phyloP scores from a whole-genome alignment of 2,113 vertebrate genomes.

The Rhinoptilus africanus region DNA sequence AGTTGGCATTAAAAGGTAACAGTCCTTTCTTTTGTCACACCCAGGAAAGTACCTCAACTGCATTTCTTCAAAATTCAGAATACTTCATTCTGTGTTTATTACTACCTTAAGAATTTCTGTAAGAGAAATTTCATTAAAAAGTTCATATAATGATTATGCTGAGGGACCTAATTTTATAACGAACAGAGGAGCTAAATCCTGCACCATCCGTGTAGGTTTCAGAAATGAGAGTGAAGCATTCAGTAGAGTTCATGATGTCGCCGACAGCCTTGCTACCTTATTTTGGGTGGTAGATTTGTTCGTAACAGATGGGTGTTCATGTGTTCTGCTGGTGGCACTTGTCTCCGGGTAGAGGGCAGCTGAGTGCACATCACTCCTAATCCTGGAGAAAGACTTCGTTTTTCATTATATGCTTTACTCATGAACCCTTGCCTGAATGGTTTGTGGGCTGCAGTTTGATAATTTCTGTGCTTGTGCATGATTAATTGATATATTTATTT shows the following conservation, averaged over 20 bases:
- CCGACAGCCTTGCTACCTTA: background rate
- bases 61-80: background rate
- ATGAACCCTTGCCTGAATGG: background rate
- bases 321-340: background rate
- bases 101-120: background rate
- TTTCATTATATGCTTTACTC: background rate
- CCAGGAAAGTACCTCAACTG: background rate
- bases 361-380: background rate
- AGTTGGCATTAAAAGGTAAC: background rate
- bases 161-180: background rate
- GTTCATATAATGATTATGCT: background rate
- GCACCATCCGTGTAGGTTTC: background rate
- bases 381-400: background rate
- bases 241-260: background rate
- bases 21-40: background rate
- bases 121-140: background rate
- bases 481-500: slow-evolving; percentile 1
- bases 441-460: background rate
- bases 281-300: background rate
- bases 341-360: background rate
- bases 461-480: background rate
- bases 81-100: background rate
- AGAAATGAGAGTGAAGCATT: background rate
- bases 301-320: background rate
- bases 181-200: background rate